A percentile compares a stretch with the other conserved stretches of the same genome.
phyloP scores from a whole-genome alignment of 2,888 invertebrate species.

The Anthophora plumipes region DNA sequence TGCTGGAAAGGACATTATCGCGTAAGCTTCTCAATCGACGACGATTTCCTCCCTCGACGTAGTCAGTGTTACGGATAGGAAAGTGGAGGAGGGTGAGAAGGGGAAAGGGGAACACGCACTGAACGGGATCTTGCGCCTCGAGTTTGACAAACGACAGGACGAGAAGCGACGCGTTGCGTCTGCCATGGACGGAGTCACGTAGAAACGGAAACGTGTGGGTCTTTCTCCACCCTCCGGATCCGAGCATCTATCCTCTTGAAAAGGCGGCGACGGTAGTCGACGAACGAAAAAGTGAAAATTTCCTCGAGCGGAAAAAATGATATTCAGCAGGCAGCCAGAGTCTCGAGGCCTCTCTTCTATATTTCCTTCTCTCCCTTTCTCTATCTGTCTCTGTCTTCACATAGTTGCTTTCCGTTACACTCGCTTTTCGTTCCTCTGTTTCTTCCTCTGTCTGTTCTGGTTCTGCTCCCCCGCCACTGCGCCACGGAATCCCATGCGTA shows the following conservation, averaged over 20 bases:
- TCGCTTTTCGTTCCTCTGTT: conserved; percentile 24
- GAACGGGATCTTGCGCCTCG: conserved; percentile 64
- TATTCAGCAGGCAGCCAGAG: conserved; percentile 72
- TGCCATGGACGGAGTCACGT: conserved; percentile 60
- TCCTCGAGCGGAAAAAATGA: conserved; percentile 76
- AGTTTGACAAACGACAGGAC: conserved; percentile 76
- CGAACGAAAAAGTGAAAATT: conserved; percentile 74
- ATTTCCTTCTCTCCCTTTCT: too few relatives aligned
- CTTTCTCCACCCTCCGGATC: conserved; percentile 13
- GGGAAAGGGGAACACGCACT: conserved; percentile 1
- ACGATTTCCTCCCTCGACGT: conserved; percentile 59
- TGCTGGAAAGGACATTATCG: conserved; percentile 66
- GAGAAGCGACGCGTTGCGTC: conserved; percentile 66
- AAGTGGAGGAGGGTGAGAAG: neutral
- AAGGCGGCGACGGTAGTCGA: conserved; percentile 61
- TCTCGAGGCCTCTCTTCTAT: conserved; percentile 41
- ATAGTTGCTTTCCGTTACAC: conserved; percentile 26
- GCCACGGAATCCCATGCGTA: conserved; percentile 66
- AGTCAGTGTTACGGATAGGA: conserved; percentile 19
- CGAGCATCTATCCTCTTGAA: conserved; percentile 59
- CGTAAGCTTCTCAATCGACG: conserved; percentile 71
- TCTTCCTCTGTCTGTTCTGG: conserved; percentile 22
- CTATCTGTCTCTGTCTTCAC: neutral
- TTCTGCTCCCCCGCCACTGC: conserved; percentile 9
- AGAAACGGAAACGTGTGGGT: conserved; percentile 55